Base-by-base conservation (phyloP, 2,113 vertebrate genomes). In the Hemicordylus capensis region DNA sequence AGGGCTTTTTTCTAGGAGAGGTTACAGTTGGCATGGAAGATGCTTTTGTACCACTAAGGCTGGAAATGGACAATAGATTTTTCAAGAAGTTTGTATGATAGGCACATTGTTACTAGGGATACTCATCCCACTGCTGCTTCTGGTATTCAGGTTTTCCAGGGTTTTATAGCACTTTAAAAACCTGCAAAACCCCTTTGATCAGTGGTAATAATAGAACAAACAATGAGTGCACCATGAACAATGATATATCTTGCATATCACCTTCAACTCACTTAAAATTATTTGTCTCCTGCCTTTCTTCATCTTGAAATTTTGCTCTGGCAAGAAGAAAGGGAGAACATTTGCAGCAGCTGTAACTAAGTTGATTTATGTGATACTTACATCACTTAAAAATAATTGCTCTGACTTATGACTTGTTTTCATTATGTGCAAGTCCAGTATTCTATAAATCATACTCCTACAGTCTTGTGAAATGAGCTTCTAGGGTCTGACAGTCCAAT, bases 371-470 rank as follows among this genome's bases (percentile, higher is more conserved):
- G 17, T 15, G 11, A 28, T 26, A 7, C 76, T 92, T 90, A 77
- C 76, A 28, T 67, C 14, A 80, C 39, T 72, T 79, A 92, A 70
- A 93, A 92, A 66, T 76, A 77, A 59, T 81, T 69, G 44, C 12
- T 77, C 79, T 75, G 76, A 93, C 76, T 80, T 85, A 83, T 86
- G 83, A 76, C 75, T 89, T 37, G 28, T 42, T 83, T 88, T 90
- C 85, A 67, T 58, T 77, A 24, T 83, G n/a, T 59, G 75, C 87
- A 85, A 79, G 31, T 46, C 59, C 6, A 31, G 39, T 63, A 0
- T 1, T 11, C 37, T 28, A 14, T 89, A 59, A 91, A 89, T 89
- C 87, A 87, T 67, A 80, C 11, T 31, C 0, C 24, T 19, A 1
- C 69, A 59, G 73, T 11, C 58, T 42, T 37, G 77, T 44, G 2